Evolutionary conservation across 2,113 vertebrate species (phyloP).

Genomic region (Callospermophilus lateralis): DNA sequence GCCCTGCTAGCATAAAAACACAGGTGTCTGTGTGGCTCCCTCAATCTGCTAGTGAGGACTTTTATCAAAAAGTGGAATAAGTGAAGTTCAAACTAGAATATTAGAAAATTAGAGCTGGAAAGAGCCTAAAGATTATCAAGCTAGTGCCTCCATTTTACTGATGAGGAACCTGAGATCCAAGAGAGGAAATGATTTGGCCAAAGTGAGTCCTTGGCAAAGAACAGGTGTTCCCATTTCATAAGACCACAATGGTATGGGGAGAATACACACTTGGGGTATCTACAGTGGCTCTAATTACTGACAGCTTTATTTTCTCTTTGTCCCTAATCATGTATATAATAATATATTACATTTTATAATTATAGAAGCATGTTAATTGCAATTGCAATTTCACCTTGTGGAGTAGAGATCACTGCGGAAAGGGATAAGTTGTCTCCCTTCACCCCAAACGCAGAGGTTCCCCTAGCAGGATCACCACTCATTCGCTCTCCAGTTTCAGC

Average conservation of each 20-base stretch:
- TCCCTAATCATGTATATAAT: neutral
- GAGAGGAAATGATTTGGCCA: neutral
- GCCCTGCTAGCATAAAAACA: neutral
- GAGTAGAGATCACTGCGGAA: neutral
- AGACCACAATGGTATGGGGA: neutral
- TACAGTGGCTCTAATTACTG: neutral
- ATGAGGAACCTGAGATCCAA: neutral
- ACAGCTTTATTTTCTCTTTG: slow-evolving; percentile 14
- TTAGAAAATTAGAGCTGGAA: neutral
- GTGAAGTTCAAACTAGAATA: slow-evolving; percentile 8
- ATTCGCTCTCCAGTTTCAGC: neutral
- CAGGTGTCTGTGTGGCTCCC: too few species aligned
- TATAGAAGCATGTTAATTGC: neutral
- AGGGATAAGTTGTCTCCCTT: neutral
- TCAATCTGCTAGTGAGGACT: neutral
- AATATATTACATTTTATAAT: neutral
- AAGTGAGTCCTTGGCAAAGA: neutral
- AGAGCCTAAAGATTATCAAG: neutral
- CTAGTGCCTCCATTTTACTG: neutral
- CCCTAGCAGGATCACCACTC: neutral
- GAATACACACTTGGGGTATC: too few species aligned
- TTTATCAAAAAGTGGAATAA: slow-evolving; percentile 28
- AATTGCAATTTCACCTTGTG: neutral
- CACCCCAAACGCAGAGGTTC: neutral
- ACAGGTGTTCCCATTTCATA: neutral